Conservation (phyloP, 2,113 vertebrate genomes). For the Atlantisia rogersi region DNA sequence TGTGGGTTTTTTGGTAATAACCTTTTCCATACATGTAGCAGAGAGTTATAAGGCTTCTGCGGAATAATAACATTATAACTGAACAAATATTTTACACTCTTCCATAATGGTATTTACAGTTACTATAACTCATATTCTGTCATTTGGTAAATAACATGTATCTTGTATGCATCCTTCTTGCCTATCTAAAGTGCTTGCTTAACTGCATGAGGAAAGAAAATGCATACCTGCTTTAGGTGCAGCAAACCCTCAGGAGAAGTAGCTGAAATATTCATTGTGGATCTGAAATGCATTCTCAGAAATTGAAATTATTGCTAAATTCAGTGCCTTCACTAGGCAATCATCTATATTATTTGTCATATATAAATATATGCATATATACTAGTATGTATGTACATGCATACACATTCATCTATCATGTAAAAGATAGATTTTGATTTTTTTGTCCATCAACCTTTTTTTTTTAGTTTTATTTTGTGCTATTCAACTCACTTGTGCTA, state of each 20-base stretch:
- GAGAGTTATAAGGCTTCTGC: constrained; percentile 77
- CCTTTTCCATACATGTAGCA: constrained; percentile 68
- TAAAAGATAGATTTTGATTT: constrained; percentile 8
- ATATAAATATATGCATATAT: constrained; percentile 62
- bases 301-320: constrained; percentile 64
- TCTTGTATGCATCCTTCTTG: constrained; percentile 47
- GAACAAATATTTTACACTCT: constrained; percentile 78
- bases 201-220: constrained; percentile 44
- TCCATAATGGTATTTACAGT: constrained; percentile 69
- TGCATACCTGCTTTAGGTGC: constrained; percentile 21
- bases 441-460: constrained; percentile 66
- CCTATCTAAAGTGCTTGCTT: constrained; percentile 73
- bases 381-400: constrained; percentile 67
- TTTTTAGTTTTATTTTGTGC: constrained; percentile 65
- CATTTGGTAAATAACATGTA: constrained; percentile 41
- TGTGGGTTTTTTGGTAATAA: constrained; percentile 66
- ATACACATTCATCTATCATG: constrained; percentile 48
- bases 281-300: constrained; percentile 50
- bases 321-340: constrained; percentile 55
- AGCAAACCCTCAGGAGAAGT: constrained; percentile 10
- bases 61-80: constrained; percentile 70
- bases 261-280: constrained; percentile 21
- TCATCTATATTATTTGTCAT: constrained; percentile 28
- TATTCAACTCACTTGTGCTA: constrained; percentile 66
- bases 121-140: constrained; percentile 29